Base-by-base conservation (phyloP, 2,113 vertebrate genomes). In the Stegastes partitus region DNA sequence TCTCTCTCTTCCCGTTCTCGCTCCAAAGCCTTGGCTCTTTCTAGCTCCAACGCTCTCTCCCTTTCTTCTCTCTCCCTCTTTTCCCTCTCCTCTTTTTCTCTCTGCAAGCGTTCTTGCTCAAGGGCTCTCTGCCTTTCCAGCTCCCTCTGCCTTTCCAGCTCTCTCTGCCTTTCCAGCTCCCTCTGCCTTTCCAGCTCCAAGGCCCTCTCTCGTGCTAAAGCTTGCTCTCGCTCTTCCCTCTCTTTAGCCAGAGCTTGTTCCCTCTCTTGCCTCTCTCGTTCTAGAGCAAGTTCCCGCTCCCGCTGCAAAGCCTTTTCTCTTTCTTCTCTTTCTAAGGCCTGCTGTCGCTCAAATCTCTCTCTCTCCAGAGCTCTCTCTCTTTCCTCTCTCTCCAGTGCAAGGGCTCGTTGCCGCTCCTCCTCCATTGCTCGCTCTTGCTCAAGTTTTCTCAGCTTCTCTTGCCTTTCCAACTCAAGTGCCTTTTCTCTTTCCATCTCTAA, bases 301-400 rank as follows among this genome's bases (percentile, higher is more conserved):
- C 25, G 45, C 80, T 86, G 80, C 59, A 87, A 72, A 69, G 86
- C 87, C 34, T 77, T 89, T 69, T 91, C 89, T 59, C 57, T 75
- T 74, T 91, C 87, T 5, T 90, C 83, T 66, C 82, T 89, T 78
- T 92, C 90, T 49, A 92, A 65, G 21, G 81, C 83, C 37, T 88
- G 83, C 74, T 92, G 86, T 39, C 37, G 76, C 61, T 88, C 89
- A 57, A 88, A 55, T 68, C 81, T 81, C 79, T 92, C 90, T 57
- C 44, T 77, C 51, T 91, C 89, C 28, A 91, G 53, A 61, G 82
- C 85, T 55, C 44, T 83, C 66, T 93, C 77, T 22, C 64, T 79
- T 68, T 94, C 87, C 15, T 81, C 72, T 53, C 49, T 76, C 67
- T 92, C 89, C n/a, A 63, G 72, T 15, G 82, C 77, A 28, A 87